Base-by-base conservation (phyloP, 2,888 invertebrate genomes). In the Tenthredo scrophulariae region DNA sequence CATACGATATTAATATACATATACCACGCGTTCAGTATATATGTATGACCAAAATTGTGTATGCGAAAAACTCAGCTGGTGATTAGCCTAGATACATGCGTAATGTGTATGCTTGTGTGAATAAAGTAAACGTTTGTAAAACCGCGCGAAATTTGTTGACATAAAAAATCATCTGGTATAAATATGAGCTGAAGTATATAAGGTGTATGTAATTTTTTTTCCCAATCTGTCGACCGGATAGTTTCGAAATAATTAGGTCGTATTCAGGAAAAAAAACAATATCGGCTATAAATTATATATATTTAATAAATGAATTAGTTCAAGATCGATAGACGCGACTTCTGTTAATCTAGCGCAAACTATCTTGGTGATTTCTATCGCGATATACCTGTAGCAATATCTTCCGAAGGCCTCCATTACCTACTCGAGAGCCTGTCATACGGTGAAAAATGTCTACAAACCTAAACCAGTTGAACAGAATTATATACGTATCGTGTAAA, bases 301-400 rank as follows among this genome's bases (percentile, higher is more conserved):
- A 70, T 70, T 70, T 7, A 29, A 70, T 70, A n/a, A 15, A n/a
- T 70, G 37, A 70, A 70, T 70, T 37, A 37, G 33, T 70, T 70
- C 70, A 37, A 70, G 33, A 70, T 70, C 70, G 37, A 9, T n/a
- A 29, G 9, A 70, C 22, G 9, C 9, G 62, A 26, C 62, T 54
- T 54, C 18, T 54, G 54, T n/a, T 54, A 54, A 54, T 54, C 54
- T 54, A n/a, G 18, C n/a, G n/a, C 7, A 54, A 54, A n/a, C 54
- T 54, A 54, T 54, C 54, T 54, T n/a, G 54, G n/a, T 54, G 54
- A 54, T n/a, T 54, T 54, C 54, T 54, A n/a, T 54, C 7, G 7
- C 54, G 54, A 54, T 54, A 54, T n/a, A 46, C 46, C 15, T 46
- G n/a, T 54, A n/a, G n/a, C 54, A 54, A n/a, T n/a, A 54, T 54